phyloP scores from a whole-genome alignment of 2,113 vertebrate genomes.

The Naja naja region DNA sequence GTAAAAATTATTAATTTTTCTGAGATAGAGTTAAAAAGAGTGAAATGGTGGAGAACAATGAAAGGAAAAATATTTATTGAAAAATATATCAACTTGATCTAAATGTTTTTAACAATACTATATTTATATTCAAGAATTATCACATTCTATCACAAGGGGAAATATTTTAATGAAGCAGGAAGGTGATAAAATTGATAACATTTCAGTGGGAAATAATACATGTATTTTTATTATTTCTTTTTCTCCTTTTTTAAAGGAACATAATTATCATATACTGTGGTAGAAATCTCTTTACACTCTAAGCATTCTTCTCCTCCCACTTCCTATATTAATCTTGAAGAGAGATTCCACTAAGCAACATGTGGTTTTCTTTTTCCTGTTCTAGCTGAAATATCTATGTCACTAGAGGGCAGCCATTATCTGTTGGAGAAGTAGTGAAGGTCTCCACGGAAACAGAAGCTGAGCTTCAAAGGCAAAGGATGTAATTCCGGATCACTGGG shows the following conservation, averaged over 20 bases:
- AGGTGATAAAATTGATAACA: background rate
- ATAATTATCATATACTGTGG: background rate
- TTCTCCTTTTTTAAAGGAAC: background rate
- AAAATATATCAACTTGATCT: background rate
- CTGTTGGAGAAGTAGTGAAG: slow-evolving; percentile 64
- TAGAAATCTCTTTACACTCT: background rate
- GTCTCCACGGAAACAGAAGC: slow-evolving; percentile 42
- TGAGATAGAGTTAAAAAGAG: background rate
- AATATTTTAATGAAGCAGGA: slow-evolving; percentile 11
- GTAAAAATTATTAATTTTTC: background rate
- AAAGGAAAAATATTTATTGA: background rate
- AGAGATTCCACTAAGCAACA: slow-evolving; percentile 40
- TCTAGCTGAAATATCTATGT: slow-evolving; percentile 62
- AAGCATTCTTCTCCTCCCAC: slow-evolving; percentile 18
- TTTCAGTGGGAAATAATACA: background rate
- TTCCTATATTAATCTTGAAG: background rate
- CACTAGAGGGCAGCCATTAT: slow-evolving; percentile 82
- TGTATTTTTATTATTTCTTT: background rate
- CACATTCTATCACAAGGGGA: background rate
- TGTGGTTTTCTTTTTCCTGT: slow-evolving; percentile 31
- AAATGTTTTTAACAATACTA: background rate
- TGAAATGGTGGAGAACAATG: background rate
- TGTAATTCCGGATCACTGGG: slow-evolving; percentile 60
- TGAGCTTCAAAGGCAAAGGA: slow-evolving; percentile 36
- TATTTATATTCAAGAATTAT: slow-evolving; percentile 15